Base-by-base conservation (phyloP, 1,140 invertebrate genomes). In the Portunus trituberculatus region DNA sequence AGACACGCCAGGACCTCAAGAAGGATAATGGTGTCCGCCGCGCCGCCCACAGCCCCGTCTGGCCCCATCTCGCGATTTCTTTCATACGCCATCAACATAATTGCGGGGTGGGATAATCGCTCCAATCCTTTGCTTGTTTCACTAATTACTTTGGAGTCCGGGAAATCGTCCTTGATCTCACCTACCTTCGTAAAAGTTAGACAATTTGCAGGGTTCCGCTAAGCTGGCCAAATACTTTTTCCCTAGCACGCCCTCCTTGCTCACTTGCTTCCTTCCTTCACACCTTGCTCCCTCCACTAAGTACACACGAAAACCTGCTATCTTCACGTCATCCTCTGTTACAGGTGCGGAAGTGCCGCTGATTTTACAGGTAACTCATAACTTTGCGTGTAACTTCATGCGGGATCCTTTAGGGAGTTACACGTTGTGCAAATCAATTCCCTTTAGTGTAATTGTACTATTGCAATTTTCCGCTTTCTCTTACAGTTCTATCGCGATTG, bases 81-180 rank as follows among this genome's bases (percentile, higher is more conserved):
- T 76, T 76, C 67, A 76, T 76, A 76, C 67, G 16, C 20, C 67
- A 76, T 76, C 67, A 76, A 25, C 67, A 25, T 76, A 76, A 76
- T n/a, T 76, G 67, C 67, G 16, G 67, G 16, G 52, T 25, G 20
- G 67, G 67, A n/a, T 76, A 76, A 76, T 76, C 67, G 67, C 67
- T 7, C 25, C 67, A 8, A 76, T 76, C n/a, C 67, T 25, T 20
- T 76, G 67, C 67, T 76, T 76, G 67, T 76, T 76, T 76, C 67
- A 76, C 67, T 76, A 76, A 76, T 76, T 76, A 76, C 67, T 25
- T 76, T n/a, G 67, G 20, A 76, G 67, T 76, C 67, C 20, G 67
- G 25, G 67, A 76, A 76, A 76, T n/a, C 67, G 67, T 76, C 67
- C 67, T 76, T 76, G 67, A 76, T 76, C 67, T 76, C 67, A 76